Conservation (phyloP, 2,113 vertebrate species). For the Cheirogaleus medius region DNA sequence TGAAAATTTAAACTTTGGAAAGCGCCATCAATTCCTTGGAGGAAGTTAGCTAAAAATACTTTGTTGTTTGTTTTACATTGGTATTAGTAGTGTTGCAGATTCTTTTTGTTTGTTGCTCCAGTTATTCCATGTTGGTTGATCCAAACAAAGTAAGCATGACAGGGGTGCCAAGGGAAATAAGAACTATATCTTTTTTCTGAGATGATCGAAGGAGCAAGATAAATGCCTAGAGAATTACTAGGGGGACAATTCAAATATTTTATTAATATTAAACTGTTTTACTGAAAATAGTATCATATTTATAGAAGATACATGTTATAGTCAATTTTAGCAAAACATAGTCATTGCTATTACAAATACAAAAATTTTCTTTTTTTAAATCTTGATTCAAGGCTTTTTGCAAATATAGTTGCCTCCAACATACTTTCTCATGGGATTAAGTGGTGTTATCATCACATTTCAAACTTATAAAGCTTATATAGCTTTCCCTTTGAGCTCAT, state of each 20-base stretch:
- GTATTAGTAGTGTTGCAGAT: neutral
- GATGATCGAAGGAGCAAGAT: neutral
- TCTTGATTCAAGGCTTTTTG: neutral
- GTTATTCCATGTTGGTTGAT: neutral
- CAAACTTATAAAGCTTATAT: neutral
- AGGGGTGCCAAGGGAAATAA: neutral
- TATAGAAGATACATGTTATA: neutral
- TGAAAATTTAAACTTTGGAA: constrained; percentile 18
- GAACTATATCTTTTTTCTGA: neutral
- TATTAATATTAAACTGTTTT: neutral
- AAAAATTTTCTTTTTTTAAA: neutral
- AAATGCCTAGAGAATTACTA: neutral
- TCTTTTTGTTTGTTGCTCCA: neutral
- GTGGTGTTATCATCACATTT: neutral
- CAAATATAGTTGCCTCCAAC: neutral
- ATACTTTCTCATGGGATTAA: neutral
- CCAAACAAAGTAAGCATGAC: neutral
- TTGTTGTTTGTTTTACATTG: neutral
- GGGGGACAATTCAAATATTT: neutral
- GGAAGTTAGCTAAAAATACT: neutral
- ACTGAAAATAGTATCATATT: neutral
- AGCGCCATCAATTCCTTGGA: neutral
- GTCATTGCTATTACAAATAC: neutral
- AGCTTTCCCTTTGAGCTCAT: neutral
- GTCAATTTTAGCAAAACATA: neutral